Base-by-base conservation (phyloP, 2,888 invertebrate species). In the Drosophila testacea region DNA sequence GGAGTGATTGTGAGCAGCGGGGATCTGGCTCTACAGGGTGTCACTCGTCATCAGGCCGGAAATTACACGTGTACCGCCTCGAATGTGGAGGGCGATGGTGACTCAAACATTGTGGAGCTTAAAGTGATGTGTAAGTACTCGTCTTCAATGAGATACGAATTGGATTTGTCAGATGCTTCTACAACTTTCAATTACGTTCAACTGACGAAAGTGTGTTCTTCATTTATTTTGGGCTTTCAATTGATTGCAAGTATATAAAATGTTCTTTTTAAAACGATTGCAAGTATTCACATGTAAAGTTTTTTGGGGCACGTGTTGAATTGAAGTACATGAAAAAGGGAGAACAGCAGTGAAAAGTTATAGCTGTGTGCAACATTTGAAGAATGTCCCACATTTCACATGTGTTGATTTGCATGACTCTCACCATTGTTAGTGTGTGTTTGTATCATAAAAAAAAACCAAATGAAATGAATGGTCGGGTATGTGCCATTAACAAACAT, bases 1-100 rank as follows among this genome's bases (percentile, higher is more conserved):
- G 97, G 97, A n/a, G 95, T 98, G 44, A 97, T 98, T 90, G 96
- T 97, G 69, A 97, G 96, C 86, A 95, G 96, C 87, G 96, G 96
- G 65, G 96, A 96, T 91, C 93, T 98, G 79, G 97, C 96, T 0
- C 93, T 98, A 71, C 97, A 97, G 92, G 95, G 95, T 56, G 96
- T 97, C 44, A 95, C 95, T 66, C 94, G 96, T 83, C 95, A 95
- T 79, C 97, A 97, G 91, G 96, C 97, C 2, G 98, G 98, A 55
- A 96, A 96, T 93, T 98, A 98, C 92, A 95, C 96, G 38, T 98
- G 98, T 92, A 95, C 96, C 28, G 98, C 97, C 2, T 97, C 97
- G 52, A 98, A 98, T 91, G 97, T 97, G 11, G 97, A 98, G 92
- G 98, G 98, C 0, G 97, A 97, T 84, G 97, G 97, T 9, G 95